These are phyloP conservation scores for Cyanoramphus novaezelandiae DNA, from an alignment of 2,113 vertebrate species.

Conservation along the genomic window DNA sequence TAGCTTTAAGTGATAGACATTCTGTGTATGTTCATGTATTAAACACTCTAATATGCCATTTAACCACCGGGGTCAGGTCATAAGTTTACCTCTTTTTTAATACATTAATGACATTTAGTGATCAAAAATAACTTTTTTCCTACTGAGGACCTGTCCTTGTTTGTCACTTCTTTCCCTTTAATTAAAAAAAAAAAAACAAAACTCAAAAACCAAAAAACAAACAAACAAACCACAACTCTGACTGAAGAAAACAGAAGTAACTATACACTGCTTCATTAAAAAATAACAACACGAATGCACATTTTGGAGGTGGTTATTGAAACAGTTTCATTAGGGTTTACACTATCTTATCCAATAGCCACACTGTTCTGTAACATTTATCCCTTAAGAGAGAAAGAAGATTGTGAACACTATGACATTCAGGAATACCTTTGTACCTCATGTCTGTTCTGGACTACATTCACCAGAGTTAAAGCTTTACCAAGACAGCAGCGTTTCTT, in stretches of 20 bases:
- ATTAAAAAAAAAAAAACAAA: background rate
- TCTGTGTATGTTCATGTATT: background rate
- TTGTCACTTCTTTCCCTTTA: background rate
- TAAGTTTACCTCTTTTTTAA: background rate
- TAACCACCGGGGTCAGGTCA: background rate
- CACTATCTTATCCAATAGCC: background rate
- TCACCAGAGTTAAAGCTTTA: background rate
- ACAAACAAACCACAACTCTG: background rate
- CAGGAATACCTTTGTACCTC: background rate
- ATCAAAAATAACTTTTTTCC: background rate
- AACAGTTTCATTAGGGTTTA: background rate
- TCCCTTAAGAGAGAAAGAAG: background rate
- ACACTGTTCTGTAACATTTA: background rate
- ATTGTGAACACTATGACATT: background rate
- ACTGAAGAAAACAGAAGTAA: background rate
- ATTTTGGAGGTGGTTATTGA: background rate
- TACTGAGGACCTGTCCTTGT: background rate
- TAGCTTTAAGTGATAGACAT: slow-evolving; percentile 41
- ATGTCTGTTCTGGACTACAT: background rate
- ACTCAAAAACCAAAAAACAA: background rate
- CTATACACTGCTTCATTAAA: background rate
- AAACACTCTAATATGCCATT: background rate
- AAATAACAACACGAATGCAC: background rate
- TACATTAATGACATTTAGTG: background rate
- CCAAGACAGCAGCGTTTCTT: background rate